Evolutionary conservation across 2,888 invertebrate species (phyloP), one percentile per base, ranked within the genome.

Genomic region (Synanthedon myopaeformis): DNA sequence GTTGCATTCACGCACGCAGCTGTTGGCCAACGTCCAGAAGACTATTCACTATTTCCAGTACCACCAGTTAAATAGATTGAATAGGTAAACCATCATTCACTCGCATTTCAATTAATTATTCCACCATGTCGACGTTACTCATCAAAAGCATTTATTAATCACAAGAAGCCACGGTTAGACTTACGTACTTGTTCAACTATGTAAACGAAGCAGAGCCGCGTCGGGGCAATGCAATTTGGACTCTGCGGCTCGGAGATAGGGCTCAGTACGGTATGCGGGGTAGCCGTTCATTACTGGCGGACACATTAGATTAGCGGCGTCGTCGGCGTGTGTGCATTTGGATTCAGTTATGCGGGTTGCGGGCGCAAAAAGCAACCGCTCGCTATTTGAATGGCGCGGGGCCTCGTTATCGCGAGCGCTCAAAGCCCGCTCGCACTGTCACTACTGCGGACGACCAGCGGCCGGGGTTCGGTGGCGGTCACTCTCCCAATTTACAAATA

Each of bases 401-500:
- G 48, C 49, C 35, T 50, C 52, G 42, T 48, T 50, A 17, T 51
- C 63, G 60, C 62, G 64, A 62, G 51, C 54, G 52, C 52, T 56
- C 53, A 57, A 52, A 58, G 59, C 56, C 60, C 58, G 55, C 56
- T 35, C 35, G 35, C 10, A 53, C 62, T 45, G 45, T 45, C 13
- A 13, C n/a, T 45, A 13, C 45, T 45, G 14, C n/a, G 45, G 45
- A 23, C 50, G n/a, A 14, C 6, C n/a, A 50, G 12, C 35, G 10
- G 35, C 35, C 35, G 8, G 35, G 35, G 10, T 35, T 35, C 35
- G 35, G 35, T 17, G 11, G 19, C 42, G 59, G 55, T 59, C 61
- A 56, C 57, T 62, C 67, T 74, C 81, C 82, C 85, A 82, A 85
- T 82, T 84, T 83, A 84, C 83, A 86, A 82, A 84, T 81, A 83